phyloP scores from a whole-genome alignment of 2,113 vertebrate genomes.

The Corythoichthys haematopterus region DNA sequence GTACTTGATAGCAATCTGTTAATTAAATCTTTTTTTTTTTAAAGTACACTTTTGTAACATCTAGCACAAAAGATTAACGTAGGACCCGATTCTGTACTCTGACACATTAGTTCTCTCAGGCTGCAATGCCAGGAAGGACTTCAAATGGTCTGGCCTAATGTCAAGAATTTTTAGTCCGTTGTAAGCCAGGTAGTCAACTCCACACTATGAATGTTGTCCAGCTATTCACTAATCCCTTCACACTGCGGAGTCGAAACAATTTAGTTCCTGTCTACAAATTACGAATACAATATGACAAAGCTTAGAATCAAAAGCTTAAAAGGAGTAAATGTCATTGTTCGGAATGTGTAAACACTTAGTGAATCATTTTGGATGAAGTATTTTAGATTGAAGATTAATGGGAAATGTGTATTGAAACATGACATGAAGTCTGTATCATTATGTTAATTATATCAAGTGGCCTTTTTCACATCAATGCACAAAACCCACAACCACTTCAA shows the following conservation, averaged over 20 bases:
- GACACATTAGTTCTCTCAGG: constrained; percentile 11
- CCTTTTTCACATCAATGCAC: background rate
- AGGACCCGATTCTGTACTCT: background rate
- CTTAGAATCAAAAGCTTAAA: background rate
- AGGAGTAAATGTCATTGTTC: background rate
- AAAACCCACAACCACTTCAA: background rate
- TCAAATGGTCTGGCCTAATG: constrained; percentile 15
- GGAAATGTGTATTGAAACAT: background rate
- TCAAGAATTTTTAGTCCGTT: constrained; percentile 28
- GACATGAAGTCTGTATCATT: background rate
- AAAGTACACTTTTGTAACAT: background rate
- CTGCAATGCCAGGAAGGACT: background rate
- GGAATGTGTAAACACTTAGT: background rate
- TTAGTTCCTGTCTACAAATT: background rate
- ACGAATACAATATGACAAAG: background rate
- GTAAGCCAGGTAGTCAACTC: constrained; percentile 21
- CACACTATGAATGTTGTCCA: constrained; percentile 4
- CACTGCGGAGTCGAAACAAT: background rate
- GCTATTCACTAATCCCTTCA: constrained; percentile 7
- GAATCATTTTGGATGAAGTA: background rate
- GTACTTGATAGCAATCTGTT: no score
- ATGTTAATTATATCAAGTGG: background rate
- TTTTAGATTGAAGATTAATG: background rate
- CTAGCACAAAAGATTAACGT: background rate
- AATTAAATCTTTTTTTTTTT: background rate